These are phyloP conservation scores for Xenentodon cancila DNA, from an alignment of 2,797 vertebrate genomes.

Conservation along the genomic window DNA sequence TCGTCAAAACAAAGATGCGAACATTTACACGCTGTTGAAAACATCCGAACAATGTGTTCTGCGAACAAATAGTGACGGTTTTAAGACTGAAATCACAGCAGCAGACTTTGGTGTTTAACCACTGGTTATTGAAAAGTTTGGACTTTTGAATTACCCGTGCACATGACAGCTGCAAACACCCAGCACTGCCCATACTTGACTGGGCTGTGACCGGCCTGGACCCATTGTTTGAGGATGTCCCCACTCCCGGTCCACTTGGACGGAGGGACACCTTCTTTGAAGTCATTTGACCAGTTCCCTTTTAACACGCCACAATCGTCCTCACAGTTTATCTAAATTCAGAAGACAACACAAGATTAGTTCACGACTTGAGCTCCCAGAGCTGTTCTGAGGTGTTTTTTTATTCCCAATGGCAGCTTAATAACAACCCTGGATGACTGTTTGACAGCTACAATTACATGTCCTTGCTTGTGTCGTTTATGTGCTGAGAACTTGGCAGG, in stretches of 20 bases:
- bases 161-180: conserved; percentile 92
- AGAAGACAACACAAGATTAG: background rate
- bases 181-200: conserved; percentile 92
- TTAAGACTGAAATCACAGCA: background rate
- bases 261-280: conserved; percentile 73
- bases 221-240: conserved; percentile 86
- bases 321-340: conserved; percentile 85
- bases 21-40: background rate
- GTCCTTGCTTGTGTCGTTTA: background rate
- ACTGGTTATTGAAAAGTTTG: background rate
- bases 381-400: too few relatives aligned
- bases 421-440: background rate
- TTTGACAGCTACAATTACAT: conserved; percentile 17
- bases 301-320: conserved; percentile 87
- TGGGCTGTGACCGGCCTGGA: conserved; percentile 67
- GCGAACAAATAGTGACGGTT: conserved; percentile 2
- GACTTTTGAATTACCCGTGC: conserved; percentile 83
- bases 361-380: background rate
- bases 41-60: background rate
- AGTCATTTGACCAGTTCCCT: conserved; percentile 86
- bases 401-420: background rate
- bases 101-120: background rate
- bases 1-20: conserved; percentile 1
- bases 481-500: background rate
- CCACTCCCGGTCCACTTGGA: conserved; percentile 85